Conservation (phyloP, 2,797 vertebrate species). For the Eidolon dupreanum region DNA sequence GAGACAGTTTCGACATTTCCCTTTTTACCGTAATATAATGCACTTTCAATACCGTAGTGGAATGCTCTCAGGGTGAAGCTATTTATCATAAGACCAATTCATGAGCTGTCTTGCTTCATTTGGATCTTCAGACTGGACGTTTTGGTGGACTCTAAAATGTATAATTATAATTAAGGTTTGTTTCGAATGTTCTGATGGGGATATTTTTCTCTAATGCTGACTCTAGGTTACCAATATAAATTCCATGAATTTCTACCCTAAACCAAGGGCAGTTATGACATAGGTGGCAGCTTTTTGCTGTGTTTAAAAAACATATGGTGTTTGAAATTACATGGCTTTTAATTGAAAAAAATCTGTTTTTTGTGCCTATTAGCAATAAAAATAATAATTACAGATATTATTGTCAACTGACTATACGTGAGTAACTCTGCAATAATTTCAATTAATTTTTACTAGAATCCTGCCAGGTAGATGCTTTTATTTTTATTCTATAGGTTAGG, state of each 20-base stretch:
- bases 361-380: not conserved
- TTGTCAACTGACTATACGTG: not conserved
- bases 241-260: slow-evolving; percentile 9
- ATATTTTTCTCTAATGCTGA: not conserved
- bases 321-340: not conserved
- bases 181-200: slow-evolving; percentile 39
- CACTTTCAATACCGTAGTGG: slow-evolving; percentile 20
- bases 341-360: not conserved
- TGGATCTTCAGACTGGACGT: not conserved
- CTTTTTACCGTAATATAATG: slow-evolving; percentile 50
- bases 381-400: not conserved
- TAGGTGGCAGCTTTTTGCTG: not conserved
- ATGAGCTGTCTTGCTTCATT: slow-evolving; percentile 49
- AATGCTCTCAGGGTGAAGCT: slow-evolving; percentile 33
- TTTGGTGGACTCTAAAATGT: slow-evolving; percentile 38
- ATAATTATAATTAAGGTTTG: slow-evolving; percentile 36
- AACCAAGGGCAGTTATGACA: not conserved
- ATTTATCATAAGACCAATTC: slow-evolving; percentile 57
- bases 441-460: not conserved
- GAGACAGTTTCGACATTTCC: slow-evolving; percentile 70
- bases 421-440: not conserved
- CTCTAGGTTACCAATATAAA: not conserved
- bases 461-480: not conserved
- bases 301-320: not conserved
- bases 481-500: not conserved